Percentiles rank a stretch among this genome's conserved stretches.
Conservation (phyloP, 2,888 invertebrate genomes). For the Drosophila fungiperda region DNA sequence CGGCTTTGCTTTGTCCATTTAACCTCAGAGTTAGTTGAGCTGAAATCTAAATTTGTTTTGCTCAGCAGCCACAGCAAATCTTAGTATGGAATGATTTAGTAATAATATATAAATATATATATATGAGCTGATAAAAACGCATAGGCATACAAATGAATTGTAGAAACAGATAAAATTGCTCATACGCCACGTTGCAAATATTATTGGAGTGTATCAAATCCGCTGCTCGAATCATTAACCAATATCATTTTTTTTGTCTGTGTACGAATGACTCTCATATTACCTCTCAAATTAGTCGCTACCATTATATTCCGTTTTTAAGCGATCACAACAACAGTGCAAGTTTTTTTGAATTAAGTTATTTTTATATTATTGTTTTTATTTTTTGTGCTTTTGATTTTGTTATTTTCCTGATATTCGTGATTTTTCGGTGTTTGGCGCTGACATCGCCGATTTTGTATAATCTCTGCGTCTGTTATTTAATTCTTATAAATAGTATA, state of each 20-base stretch:
- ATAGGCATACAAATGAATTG: background rate
- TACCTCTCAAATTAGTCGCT: constrained; percentile 35
- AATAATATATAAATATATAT: background rate
- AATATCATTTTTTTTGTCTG: constrained; percentile 27
- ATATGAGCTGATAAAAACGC: background rate
- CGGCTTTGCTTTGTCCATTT: constrained; percentile 44
- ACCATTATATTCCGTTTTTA: constrained; percentile 20
- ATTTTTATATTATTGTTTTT: constrained; percentile 14
- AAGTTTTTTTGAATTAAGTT: constrained; percentile 2
- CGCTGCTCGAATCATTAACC: constrained; percentile 23
- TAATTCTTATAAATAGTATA: constrained; percentile 51
- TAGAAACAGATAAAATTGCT: background rate
- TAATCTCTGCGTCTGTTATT: constrained; percentile 42
- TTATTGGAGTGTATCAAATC: constrained; percentile 13
- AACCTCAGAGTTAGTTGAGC: constrained; percentile 43
- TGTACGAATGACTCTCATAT: constrained; percentile 16
- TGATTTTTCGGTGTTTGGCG: constrained; percentile 37
- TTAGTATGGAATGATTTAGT: constrained; percentile 26
- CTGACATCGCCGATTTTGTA: constrained; percentile 33
- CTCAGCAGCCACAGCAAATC: constrained; percentile 7
- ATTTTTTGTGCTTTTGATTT: constrained; percentile 22
- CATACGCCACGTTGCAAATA: constrained; percentile 4
- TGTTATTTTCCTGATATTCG: constrained; percentile 33
- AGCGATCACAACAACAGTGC: constrained; percentile 15
- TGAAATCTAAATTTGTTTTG: constrained; percentile 31